Percentiles rank a stretch among this genome's conserved stretches.
Evolutionary conservation across 2,888 invertebrate species (phyloP).

Genomic region (Andrena hattorfiana): DNA sequence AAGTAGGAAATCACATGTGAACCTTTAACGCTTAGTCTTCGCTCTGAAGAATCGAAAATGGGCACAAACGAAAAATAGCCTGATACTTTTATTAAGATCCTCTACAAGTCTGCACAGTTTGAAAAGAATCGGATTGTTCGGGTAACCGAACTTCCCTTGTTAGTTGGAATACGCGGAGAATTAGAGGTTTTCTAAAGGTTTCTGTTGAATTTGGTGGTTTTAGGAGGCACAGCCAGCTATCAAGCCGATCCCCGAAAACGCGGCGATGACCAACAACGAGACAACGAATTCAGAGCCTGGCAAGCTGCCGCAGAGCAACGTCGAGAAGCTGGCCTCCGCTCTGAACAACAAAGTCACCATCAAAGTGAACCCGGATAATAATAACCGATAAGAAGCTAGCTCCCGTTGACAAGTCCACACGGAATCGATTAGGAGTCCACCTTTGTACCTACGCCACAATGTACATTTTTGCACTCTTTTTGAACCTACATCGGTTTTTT

Average conservation of each 20-base stretch:
- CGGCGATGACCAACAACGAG: conserved; percentile 51
- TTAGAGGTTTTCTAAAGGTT: background rate
- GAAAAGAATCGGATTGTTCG: too few species aligned
- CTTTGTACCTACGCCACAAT: conserved; percentile 70
- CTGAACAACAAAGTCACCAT: conserved; percentile 84
- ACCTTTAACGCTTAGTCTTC: too few species aligned
- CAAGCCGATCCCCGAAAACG: conserved; percentile 68
- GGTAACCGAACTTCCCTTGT: too few species aligned
- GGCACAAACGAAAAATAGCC: too few species aligned
- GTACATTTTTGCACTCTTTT: conserved; percentile 73
- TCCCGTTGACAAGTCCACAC: conserved; percentile 30
- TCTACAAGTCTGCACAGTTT: too few species aligned
- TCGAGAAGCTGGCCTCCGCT: conserved; percentile 81
- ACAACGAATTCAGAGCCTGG: conserved; percentile 70
- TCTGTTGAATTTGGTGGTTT: conserved; percentile 28
- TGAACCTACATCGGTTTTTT: conserved; percentile 64
- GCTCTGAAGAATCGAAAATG: too few species aligned
- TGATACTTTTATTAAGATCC: too few species aligned
- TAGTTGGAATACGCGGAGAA: too few species aligned
- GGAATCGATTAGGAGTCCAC: conserved; percentile 51
- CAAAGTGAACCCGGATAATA: conserved; percentile 82
- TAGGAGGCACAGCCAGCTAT: conserved; percentile 72
- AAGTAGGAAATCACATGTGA: too few species aligned
- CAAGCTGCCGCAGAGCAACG: conserved; percentile 73
- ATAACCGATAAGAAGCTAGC: conserved; percentile 78